phyloP scores from a whole-genome alignment of 2,113 vertebrate genomes.

The Psephotus haematonotus region DNA sequence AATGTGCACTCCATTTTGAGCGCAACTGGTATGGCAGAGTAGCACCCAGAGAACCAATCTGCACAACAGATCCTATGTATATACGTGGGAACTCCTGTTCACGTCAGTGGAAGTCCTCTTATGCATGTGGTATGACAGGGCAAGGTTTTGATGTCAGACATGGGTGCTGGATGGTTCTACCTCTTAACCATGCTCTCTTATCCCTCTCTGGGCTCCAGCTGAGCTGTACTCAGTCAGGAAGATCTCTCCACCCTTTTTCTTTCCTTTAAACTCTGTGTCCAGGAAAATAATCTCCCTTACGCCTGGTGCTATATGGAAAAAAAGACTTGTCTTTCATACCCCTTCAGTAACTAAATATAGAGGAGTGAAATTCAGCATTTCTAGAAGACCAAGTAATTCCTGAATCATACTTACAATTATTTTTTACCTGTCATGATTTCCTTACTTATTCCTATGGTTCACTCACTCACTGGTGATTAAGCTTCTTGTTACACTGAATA shows the following conservation, averaged over 20 bases:
- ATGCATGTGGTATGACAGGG: background rate
- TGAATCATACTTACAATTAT: background rate
- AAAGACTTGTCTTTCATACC: background rate
- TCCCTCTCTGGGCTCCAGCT: background rate
- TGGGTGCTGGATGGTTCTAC: background rate
- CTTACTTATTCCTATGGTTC: constrained; percentile 35
- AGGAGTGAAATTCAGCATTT: background rate
- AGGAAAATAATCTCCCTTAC: background rate
- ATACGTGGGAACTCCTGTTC: background rate
- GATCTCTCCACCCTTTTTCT: background rate
- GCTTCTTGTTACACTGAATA: constrained; percentile 18
- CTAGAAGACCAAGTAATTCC: background rate
- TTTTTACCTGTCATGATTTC: background rate
- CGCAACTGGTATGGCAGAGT: background rate
- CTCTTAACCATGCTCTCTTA: background rate
- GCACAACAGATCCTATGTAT: background rate
- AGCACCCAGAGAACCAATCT: background rate
- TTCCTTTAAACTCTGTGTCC: background rate
- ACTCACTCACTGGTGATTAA: constrained; percentile 20
- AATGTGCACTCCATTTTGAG: background rate
- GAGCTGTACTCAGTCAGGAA: background rate
- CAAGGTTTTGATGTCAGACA: background rate
- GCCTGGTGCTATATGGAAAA: background rate
- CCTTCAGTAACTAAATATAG: background rate
- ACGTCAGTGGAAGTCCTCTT: background rate